Conservation (phyloP, 2,797 vertebrate genomes). For the Podargus strigoides region DNA sequence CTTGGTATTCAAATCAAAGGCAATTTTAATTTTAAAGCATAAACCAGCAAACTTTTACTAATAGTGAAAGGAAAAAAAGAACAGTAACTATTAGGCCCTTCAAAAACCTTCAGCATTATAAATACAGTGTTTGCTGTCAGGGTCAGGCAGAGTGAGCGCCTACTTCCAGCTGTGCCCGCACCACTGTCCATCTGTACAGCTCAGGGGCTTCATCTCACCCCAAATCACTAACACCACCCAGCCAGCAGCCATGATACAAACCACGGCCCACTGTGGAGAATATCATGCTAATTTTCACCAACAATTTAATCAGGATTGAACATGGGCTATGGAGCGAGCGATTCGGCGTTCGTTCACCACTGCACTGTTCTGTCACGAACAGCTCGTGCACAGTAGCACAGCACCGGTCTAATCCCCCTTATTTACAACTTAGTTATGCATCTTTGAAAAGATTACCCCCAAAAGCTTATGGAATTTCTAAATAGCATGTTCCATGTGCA, state of each 20-base stretch:
- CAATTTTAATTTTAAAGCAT: not conserved
- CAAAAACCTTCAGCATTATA: not conserved
- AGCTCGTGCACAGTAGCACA: not conserved
- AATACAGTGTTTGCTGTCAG: not conserved
- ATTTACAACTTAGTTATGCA: not conserved
- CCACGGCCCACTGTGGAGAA: not conserved
- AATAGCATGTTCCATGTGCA: not conserved
- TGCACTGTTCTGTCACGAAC: not conserved
- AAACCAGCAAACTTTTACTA: not conserved
- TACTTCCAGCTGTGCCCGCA: not conserved
- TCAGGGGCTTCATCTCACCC: too few species aligned
- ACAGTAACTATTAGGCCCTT: not conserved
- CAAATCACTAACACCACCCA: not conserved
- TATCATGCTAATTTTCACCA: not conserved
- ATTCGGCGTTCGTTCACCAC: not conserved
- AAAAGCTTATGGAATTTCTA: not conserved
- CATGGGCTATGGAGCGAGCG: rapidly evolving
- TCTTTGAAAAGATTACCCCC: not conserved
- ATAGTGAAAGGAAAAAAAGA: not conserved
- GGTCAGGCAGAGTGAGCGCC: not conserved
- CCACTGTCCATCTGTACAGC: not conserved
- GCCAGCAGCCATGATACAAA: not conserved
- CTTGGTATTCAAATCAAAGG: not conserved
- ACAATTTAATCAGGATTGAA: not conserved
- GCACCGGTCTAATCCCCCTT: not conserved